Evolutionary conservation across 2,113 vertebrate species (phyloP).

Genomic region (Peromyscus maniculatus): DNA sequence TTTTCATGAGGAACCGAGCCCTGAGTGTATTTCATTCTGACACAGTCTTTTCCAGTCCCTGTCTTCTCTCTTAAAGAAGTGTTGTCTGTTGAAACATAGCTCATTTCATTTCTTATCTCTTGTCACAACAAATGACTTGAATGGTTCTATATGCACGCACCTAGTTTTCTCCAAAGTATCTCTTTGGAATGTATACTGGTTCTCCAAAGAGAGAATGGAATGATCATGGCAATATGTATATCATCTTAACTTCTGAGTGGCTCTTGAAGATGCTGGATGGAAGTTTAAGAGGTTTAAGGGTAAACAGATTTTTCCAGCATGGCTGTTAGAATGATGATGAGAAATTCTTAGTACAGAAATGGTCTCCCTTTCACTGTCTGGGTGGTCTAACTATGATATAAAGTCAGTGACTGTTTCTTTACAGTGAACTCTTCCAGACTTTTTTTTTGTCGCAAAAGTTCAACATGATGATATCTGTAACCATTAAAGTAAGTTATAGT

Average conservation of each 20-base stretch:
- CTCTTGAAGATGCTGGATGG: constrained; percentile 16
- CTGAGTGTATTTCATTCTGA: constrained; percentile 35
- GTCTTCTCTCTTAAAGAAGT: constrained; percentile 24
- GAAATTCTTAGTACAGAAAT: constrained; percentile 39
- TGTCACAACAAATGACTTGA: constrained; percentile 50
- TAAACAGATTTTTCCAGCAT: constrained; percentile 8
- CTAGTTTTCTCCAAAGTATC: constrained; percentile 25
- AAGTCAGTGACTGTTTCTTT: not conserved
- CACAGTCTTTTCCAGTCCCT: constrained; percentile 16
- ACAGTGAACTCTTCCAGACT: not conserved
- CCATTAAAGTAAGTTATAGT: not conserved
- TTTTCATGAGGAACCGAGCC: constrained; percentile 22
- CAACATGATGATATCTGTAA: not conserved
- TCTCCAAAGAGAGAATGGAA: constrained; percentile 16
- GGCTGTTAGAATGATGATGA: not conserved
- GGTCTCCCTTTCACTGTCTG: not conserved
- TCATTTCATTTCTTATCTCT: constrained; percentile 58
- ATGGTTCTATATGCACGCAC: not conserved
- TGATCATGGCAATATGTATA: not conserved
- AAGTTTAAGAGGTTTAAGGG: constrained; percentile 29
- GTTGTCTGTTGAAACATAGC: constrained; percentile 38
- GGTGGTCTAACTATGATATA: not conserved
- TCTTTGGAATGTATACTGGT: not conserved
- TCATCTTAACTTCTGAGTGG: constrained; percentile 44
- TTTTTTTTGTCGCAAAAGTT: not conserved